Evolutionary conservation across 2,113 vertebrate genomes (phyloP), one percentile per base, ranked within the genome.

Genomic region (Silurus glanis): DNA sequence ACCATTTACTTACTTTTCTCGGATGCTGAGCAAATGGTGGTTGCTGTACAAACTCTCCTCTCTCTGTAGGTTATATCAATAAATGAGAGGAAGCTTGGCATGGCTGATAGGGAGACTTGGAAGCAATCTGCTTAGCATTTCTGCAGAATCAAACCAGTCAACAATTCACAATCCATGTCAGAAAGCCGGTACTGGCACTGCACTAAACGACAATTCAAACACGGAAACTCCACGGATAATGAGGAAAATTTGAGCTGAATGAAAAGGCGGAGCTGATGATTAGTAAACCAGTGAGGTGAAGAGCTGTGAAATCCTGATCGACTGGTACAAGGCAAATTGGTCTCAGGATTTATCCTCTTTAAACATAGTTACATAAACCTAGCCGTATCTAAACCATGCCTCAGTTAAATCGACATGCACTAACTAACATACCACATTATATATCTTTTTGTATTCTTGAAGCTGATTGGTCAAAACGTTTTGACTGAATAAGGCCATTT

Each of bases 41-140:
- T 76, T 23, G 49, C 53, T 53, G 21, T 7, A 49, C 23, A 6
- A 72, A 1, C n/a, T 56, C 51, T 78, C 51, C 0, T 55, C 12
- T 55, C 5, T 53, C 51, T 78, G 74, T 78, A 13, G 23, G 51
- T n/a, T 78, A 5, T 12, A 72, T 47, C 37, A 72, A 49, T 23
- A 49, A 49, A 74, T 74, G 47, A 75, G 9, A 17, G 14, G 19
- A n/a, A 51, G 72, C 23, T 28, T 78, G 75, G 13, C 75, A 19
- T 56, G n/a, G 13, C 53, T 78, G n/a, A n/a, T 55, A 12, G n/a
- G 23, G 72, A n/a, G 74, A 37, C n/a, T 28, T 79, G 75, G 25
- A 79, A 58, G 37, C 76, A 58, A 79, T 23, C 14, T 9, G 25
- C 74, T 79, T 79, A 79, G 55, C 55, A 58, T 79, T 79, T 79